Evolutionary conservation across 35 echinoderm and acorn worm species (phyloP).

Genomic region (Apostichopus californicus): DNA sequence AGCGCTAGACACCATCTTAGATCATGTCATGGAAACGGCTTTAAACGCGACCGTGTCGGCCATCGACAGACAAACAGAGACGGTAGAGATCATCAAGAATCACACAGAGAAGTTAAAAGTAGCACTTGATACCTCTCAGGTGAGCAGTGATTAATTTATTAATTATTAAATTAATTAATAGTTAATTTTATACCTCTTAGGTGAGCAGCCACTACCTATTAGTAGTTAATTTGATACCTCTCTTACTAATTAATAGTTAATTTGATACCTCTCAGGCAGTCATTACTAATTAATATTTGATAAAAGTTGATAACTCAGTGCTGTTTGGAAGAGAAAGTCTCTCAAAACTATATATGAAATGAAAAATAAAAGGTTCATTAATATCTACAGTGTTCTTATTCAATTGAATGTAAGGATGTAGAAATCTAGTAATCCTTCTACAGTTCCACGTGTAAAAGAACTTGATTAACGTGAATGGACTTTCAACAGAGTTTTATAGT

Average conservation of each 20-base stretch:
- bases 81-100: constrained; percentile 58
- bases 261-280: constrained; percentile 63
- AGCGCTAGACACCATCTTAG: constrained; percentile 85
- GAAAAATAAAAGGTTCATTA: no score
- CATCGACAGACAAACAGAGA: constrained; percentile 68
- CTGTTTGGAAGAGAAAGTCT: no score
- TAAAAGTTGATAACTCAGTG: not conserved
- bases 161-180: no score
- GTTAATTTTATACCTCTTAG: not conserved
- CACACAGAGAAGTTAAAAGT: constrained; percentile 83
- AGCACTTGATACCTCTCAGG: constrained; percentile 74
- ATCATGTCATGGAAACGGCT: constrained; percentile 30
- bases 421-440: no score
- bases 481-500: no score
- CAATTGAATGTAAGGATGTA: no score
- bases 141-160: not conserved
- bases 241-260: no score
- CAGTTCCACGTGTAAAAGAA: no score
- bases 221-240: constrained; percentile 52
- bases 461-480: no score
- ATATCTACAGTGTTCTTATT: no score
- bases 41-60: constrained; percentile 57
- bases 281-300: constrained; percentile 25
- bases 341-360: no score
- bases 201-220: no score